Conservation (phyloP, 2,888 invertebrate genomes). For the Apamea crenata region DNA sequence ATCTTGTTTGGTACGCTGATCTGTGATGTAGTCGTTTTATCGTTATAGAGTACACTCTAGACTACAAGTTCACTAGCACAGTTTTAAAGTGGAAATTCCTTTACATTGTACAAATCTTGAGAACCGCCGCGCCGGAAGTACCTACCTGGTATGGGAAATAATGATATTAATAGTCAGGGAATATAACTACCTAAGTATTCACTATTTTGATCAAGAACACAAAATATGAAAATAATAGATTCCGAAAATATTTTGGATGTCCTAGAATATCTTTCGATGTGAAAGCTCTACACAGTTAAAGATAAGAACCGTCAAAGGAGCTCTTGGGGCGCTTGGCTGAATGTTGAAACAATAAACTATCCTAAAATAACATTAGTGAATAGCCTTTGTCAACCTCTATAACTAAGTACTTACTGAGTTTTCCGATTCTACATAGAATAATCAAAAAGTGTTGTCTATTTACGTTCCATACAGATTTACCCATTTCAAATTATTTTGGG, state of each 20-base stretch:
- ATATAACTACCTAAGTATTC: neutral
- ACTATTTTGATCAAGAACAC: neutral
- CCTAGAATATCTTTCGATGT: slow-evolving; percentile 19
- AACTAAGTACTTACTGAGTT: slow-evolving; percentile 10
- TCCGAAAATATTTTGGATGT: slow-evolving; percentile 13
- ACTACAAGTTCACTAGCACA: slow-evolving; percentile 28
- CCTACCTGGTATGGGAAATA: neutral
- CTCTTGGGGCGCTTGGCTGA: slow-evolving; percentile 33
- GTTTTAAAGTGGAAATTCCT: slow-evolving; percentile 5
- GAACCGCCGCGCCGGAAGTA: neutral
- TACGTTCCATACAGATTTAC: slow-evolving; percentile 9
- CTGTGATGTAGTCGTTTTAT: slow-evolving; percentile 29
- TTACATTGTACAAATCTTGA: neutral
- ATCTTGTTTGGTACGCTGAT: slow-evolving; percentile 38
- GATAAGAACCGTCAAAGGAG: slow-evolving; percentile 18
- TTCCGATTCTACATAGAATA: slow-evolving; percentile 5
- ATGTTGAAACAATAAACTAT: slow-evolving; percentile 54
- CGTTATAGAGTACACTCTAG: slow-evolving; percentile 16
- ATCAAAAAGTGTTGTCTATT: slow-evolving; percentile 20
- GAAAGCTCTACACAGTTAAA: slow-evolving; percentile 23
- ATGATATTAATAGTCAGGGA: neutral
- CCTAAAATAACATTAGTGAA: slow-evolving; percentile 48
- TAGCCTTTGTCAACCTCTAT: slow-evolving; percentile 28
- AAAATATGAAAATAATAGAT: slow-evolving; percentile 3
- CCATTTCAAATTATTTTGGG: slow-evolving; percentile 15